Conservation (phyloP, 2,113 vertebrate species). For the Odontesthes bonariensis region DNA sequence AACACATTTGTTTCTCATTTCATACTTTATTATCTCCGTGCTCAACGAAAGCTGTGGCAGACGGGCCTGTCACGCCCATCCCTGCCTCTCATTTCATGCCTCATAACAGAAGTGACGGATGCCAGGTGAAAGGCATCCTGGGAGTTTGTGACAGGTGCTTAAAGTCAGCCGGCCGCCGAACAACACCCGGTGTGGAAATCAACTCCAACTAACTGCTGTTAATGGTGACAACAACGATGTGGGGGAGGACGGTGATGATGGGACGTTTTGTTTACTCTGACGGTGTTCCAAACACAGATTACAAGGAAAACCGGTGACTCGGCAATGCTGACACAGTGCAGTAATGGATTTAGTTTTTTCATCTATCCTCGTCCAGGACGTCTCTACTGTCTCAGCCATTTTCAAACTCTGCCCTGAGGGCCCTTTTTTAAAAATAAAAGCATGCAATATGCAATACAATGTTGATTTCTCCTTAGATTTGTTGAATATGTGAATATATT, state of each 20-base stretch:
- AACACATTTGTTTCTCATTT: slow-evolving; percentile 37
- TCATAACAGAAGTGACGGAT: slow-evolving; percentile 20
- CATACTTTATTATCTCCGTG: slow-evolving; percentile 17
- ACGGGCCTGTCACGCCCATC: slow-evolving; percentile 8
- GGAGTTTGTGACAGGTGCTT: slow-evolving; percentile 48
- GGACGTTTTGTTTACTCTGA: neutral
- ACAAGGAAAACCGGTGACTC: no score
- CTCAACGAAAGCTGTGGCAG: slow-evolving; percentile 23
- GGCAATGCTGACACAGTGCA: no score
- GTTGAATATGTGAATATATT: no score
- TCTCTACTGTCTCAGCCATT: no score
- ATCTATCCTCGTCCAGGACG: no score
- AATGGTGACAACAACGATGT: neutral
- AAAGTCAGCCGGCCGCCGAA: slow-evolving; percentile 12
- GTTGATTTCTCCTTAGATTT: no score
- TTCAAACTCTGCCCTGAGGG: no score
- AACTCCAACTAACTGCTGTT: slow-evolving; percentile 1
- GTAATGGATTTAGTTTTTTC: no score
- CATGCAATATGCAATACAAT: no score
- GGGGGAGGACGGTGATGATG: neutral
- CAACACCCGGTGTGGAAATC: neutral
- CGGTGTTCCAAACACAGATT: no score
- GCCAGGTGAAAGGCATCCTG: slow-evolving; percentile 61
- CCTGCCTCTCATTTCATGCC: slow-evolving; percentile 54
- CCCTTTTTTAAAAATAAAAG: no score